Percentiles rank a stretch among this genome's conserved stretches.
phyloP scores from a whole-genome alignment of 2,888 invertebrate genomes.

The Hesperia comma region DNA sequence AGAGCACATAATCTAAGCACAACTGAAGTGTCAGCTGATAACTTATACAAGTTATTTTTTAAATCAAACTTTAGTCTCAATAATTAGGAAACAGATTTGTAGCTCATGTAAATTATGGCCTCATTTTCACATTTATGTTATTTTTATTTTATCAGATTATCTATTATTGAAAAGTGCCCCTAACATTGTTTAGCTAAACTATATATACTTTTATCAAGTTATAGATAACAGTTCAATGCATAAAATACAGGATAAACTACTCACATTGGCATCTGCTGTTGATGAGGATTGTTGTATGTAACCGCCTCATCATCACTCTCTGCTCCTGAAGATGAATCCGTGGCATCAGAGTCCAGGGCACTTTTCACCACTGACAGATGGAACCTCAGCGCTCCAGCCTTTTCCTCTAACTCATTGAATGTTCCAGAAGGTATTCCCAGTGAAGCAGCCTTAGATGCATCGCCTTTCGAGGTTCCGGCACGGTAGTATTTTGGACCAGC shows the following conservation, averaged over 20 bases:
- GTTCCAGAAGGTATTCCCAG: conserved; percentile 85
- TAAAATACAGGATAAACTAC: conserved; percentile 62
- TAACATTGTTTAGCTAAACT: too few species aligned
- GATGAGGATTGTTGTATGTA: conserved; percentile 89
- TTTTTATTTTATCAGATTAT: not conserved
- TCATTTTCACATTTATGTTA: not conserved
- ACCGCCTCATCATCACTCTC: conserved; percentile 97
- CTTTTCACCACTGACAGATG: conserved; percentile 90
- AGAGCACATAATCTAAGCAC: too few species aligned
- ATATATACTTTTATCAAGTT: too few species aligned
- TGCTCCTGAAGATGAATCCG: conserved; percentile 96
- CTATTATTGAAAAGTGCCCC: too few species aligned
- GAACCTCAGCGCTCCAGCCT: conserved; percentile 88
- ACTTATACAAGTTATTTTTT: too few species aligned
- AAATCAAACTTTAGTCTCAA: too few species aligned
- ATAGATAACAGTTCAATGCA: too few species aligned
- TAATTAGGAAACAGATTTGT: too few species aligned
- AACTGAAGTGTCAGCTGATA: too few species aligned
- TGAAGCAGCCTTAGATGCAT: conserved; percentile 88
- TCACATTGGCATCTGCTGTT: conserved; percentile 91
- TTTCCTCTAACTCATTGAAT: conserved; percentile 87
- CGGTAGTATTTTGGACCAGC: conserved; percentile 71
- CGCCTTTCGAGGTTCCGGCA: conserved; percentile 88
- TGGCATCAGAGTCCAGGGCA: conserved; percentile 95
- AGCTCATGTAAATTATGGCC: not conserved